Evolutionary conservation across 2,113 vertebrate species (phyloP).

Genomic region (Porphyrio hochstetteri): DNA sequence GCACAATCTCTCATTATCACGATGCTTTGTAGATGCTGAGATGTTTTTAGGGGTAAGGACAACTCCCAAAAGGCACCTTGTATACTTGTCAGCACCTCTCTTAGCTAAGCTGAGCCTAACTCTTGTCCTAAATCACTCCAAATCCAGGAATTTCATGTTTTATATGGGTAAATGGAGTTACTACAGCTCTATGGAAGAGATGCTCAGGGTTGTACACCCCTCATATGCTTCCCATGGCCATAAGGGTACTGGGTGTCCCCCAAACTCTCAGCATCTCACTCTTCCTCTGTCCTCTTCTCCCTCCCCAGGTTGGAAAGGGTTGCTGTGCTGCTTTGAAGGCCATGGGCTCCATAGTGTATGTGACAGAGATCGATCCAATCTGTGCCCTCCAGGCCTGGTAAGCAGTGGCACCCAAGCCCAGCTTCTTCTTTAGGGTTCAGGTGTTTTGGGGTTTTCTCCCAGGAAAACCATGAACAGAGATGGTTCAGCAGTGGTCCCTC

Average conservation of each 20-base stretch:
- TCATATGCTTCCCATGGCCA: accelerated
- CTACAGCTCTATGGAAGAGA: not conserved
- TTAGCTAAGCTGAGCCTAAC: not conserved
- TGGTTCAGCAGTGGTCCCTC: accelerated
- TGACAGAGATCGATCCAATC: slow-evolving; percentile 98
- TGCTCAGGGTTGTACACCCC: accelerated
- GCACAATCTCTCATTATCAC: accelerated
- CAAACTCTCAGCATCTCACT: not conserved
- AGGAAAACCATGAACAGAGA: accelerated
- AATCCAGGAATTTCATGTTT: accelerated
- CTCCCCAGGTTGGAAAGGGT: slow-evolving; percentile 91
- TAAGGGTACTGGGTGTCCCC: accelerated
- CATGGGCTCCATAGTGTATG: slow-evolving; percentile 97
- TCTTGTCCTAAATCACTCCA: not conserved
- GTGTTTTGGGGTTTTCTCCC: accelerated
- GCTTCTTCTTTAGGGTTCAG: not conserved
- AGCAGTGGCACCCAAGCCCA: not conserved
- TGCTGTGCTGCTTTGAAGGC: slow-evolving; percentile 96
- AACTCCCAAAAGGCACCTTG: accelerated
- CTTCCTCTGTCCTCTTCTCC: not conserved
- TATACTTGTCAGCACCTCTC: not conserved
- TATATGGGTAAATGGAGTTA: accelerated
- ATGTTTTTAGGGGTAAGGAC: not conserved
- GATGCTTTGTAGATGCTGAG: not conserved
- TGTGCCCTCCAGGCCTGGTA: slow-evolving; percentile 98